These are phyloP conservation scores for Cyphomyrus discorhynchus DNA, from an alignment of 2,113 vertebrate species.

Conservation along the genomic window DNA sequence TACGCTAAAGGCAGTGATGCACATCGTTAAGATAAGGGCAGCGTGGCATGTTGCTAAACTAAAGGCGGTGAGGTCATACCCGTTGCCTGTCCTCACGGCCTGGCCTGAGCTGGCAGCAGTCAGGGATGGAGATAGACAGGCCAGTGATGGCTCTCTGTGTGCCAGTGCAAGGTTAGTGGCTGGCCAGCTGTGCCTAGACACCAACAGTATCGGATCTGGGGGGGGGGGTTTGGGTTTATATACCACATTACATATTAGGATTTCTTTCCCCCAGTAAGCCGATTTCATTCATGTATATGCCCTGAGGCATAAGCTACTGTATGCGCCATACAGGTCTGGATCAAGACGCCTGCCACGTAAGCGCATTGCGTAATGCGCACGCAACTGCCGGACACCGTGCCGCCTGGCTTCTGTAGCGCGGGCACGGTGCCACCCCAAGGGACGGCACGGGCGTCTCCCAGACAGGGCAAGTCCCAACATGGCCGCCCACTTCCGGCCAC, in stretches of 20 bases:
- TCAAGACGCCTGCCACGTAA: background rate
- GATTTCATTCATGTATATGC: background rate
- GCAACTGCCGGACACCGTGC: background rate
- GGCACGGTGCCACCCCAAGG: background rate
- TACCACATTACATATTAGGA: background rate
- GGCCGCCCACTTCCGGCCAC: background rate
- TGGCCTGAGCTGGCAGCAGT: no score
- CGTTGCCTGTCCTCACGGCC: background rate
- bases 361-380: background rate
- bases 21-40: background rate
- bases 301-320: background rate
- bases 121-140: no score
- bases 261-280: background rate
- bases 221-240: background rate
- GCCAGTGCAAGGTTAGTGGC: no score
- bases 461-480: background rate
- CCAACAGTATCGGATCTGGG: background rate
- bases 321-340: background rate
- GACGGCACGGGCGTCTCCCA: constrained; percentile 4
- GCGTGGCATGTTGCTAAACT: background rate
- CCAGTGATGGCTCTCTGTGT: no score
- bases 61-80: background rate
- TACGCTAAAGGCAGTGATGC: background rate
- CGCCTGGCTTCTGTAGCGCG: background rate
- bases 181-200: no score